phyloP scores from a whole-genome alignment of 2,888 invertebrate genomes.

The Polyommatus iphigenia region DNA sequence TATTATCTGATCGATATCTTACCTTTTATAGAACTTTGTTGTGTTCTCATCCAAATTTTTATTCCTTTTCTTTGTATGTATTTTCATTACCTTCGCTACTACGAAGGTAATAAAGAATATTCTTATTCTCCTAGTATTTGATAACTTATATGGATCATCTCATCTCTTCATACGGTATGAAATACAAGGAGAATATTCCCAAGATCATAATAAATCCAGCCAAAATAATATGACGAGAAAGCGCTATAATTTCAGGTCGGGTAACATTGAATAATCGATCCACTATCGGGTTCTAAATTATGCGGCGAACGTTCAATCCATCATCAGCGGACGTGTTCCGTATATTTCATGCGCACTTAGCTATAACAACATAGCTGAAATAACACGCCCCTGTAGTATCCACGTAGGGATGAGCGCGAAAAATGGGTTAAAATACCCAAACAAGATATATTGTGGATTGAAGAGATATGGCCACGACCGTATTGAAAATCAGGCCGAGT shows the following conservation, averaged over 20 bases:
- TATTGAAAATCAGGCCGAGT: constrained; percentile 19
- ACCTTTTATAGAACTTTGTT: not conserved
- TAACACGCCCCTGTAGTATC: not conserved
- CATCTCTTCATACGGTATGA: not conserved
- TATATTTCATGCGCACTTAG: constrained; percentile 16
- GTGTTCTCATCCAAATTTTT: not conserved
- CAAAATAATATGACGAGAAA: constrained; percentile 6
- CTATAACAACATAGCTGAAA: constrained; percentile 2
- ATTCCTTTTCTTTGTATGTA: not conserved
- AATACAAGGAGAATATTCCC: not conserved
- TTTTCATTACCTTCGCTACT: not conserved
- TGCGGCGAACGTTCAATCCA: constrained; percentile 13
- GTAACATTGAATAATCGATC: not conserved
- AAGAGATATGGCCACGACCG: constrained; percentile 14
- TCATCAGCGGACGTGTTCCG: constrained; percentile 8
- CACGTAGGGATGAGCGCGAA: not conserved
- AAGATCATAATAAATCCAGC: not conserved
- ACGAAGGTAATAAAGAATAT: no score
- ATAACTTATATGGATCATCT: not conserved
- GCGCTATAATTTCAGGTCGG: constrained; percentile 2
- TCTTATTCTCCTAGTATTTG: no score
- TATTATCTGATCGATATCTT: not conserved
- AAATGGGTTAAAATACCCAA: constrained; percentile 21
- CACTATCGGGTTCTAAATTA: constrained; percentile 5
- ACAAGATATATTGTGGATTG: constrained; percentile 11